phyloP scores from a whole-genome alignment of 2,888 invertebrate genomes.

The Epinotia demarniana region DNA sequence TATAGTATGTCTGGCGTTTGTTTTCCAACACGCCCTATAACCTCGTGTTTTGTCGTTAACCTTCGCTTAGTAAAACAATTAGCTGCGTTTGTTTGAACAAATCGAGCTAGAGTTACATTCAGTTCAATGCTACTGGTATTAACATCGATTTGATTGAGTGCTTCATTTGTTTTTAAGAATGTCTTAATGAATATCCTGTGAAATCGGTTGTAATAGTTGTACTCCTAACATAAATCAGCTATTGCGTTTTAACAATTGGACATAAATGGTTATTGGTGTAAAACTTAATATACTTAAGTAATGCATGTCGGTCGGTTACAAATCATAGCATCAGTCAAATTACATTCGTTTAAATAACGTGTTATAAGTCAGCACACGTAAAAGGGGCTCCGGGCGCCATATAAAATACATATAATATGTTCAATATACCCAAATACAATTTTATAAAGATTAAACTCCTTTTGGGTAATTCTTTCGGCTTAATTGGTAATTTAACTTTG shows the following conservation, averaged over 20 bases:
- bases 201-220: slow-evolving; percentile 11
- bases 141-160: slow-evolving; percentile 35
- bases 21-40: slow-evolving; percentile 20
- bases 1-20: background rate
- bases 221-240: slow-evolving; percentile 9
- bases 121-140: slow-evolving; percentile 34
- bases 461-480: background rate
- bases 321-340: too few species aligned
- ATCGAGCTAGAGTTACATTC: slow-evolving; percentile 30
- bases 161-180: slow-evolving; percentile 17
- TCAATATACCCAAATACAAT: background rate
- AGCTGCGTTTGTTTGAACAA: slow-evolving; percentile 38
- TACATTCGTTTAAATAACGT: too few species aligned
- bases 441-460: background rate
- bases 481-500: background rate
- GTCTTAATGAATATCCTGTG: slow-evolving; percentile 31
- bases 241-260: slow-evolving; percentile 6
- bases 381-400: too few species aligned
- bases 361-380: too few species aligned
- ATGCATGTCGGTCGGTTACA: background rate
- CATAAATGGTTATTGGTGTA: slow-evolving; percentile 8
- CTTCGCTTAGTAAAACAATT: slow-evolving; percentile 40
- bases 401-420: background rate
- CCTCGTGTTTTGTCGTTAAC: slow-evolving; percentile 40
- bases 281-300: slow-evolving; percentile 8